Base-by-base conservation (phyloP, 2,113 vertebrate species). In the Gadus macrocephalus region DNA sequence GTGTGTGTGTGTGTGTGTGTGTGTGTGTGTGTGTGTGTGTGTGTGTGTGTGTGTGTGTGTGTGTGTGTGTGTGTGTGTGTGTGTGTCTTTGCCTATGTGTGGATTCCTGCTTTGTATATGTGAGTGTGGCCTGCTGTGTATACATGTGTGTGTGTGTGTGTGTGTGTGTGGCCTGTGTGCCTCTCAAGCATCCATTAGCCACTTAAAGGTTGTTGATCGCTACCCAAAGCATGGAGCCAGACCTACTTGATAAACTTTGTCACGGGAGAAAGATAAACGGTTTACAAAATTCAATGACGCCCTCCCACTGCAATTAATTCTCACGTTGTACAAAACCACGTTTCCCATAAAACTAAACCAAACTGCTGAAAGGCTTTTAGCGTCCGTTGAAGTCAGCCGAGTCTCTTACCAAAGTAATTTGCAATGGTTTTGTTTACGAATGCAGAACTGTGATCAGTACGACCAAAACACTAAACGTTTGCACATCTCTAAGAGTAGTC, bases 81-180 rank as follows among this genome's bases (percentile, higher is more conserved):
- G 31, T 35, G 31, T 4, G 31, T 35, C 31, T 35, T 35, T 62
- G 70, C 19, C 42, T 62, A 53, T 68, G 53, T 68, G 67, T 59
- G 53, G 59, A 53, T 64, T 59, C 16, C 25, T 42, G 42, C 42
- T 49, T 49, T 49, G 42, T 49, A 49, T 49, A 49, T 49, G 12
- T 49, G 42, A 12, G 42, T 49, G 42, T 49, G 42, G 5, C 42
- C 42, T 49, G 42, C 31, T 66, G 27, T 15, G n/a, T 16, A n/a
- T 67, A 58, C 11, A 20, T 69, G 56, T 67, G 28, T 25, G 5
- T 71, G 15, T 78, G 67, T 77, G 79, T 67, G 28, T 25, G 5
- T 71, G 15, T 78, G 67, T 77, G 79, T 78, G 75, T 80, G 80
- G 78, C 73, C 67, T 77, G 79, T 78, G 75, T 80, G 79, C 76